A percentile compares a stretch with the other conserved stretches of the same genome.
These are phyloP conservation scores for Dendrolimus kikuchii DNA, from an alignment of 1,140 invertebrate species.

Conservation along the genomic window DNA sequence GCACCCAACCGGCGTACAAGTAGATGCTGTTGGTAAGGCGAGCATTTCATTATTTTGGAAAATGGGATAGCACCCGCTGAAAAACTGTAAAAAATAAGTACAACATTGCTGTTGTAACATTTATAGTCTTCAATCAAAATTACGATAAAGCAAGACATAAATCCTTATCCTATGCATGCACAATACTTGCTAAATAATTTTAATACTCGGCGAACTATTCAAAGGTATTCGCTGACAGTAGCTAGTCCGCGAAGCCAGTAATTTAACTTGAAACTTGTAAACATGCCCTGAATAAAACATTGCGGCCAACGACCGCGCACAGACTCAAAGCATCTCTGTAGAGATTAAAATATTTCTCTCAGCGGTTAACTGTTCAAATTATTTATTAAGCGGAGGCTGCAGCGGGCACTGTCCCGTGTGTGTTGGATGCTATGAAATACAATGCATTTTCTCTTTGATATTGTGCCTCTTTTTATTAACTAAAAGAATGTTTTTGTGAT, in stretches of 20 bases:
- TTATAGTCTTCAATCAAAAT: too few relatives aligned
- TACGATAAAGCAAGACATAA: too few relatives aligned
- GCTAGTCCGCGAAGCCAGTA: conserved; percentile 14
- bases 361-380: conserved; percentile 49
- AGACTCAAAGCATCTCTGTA: conserved; percentile 41
- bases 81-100: too few relatives aligned
- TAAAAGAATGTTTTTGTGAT: background rate
- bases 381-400: conserved; percentile 43
- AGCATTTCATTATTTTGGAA: too few relatives aligned
- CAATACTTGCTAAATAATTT: too few relatives aligned
- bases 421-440: conserved; percentile 4
- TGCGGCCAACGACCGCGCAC: conserved; percentile 35
- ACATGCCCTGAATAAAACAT: conserved; percentile 44
- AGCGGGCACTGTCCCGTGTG: conserved; percentile 6
- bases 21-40: too few relatives aligned
- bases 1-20: too few relatives aligned
- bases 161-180: too few relatives aligned
- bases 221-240: conserved; percentile 7
- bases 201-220: conserved; percentile 8
- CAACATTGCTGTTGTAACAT: too few relatives aligned
- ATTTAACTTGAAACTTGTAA: conserved; percentile 24
- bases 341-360: conserved; percentile 63
- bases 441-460: conserved; percentile 3
- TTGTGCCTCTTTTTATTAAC: background rate
- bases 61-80: too few relatives aligned